Base-by-base conservation (phyloP, 1,140 invertebrate species). In the Anastrepha ludens region DNA sequence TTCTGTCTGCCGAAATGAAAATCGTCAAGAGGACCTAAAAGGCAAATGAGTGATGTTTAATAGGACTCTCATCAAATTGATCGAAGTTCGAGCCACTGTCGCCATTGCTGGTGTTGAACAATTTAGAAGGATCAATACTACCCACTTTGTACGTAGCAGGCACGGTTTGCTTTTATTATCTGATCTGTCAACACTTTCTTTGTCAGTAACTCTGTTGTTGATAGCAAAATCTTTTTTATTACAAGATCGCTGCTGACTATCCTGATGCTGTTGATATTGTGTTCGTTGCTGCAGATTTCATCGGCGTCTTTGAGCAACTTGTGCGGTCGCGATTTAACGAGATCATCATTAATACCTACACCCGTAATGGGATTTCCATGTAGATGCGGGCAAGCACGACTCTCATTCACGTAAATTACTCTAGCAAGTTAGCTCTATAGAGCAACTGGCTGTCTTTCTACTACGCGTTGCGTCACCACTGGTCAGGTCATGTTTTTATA, bases 1-100 rank as follows among this genome's bases (percentile, higher is more conserved):
- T 97, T 96, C 60, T 99, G 94, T 94, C 98, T 98, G 59, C 98
- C 98, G 29, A 97, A 97, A 93, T 99, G 98, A 93, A 99, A 99
- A 92, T 99, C 98, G 91, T 97, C 97, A 8, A 99, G 93, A 20
- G 99, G 94, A 90, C 97, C 96, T 7, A 98, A 94, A 17, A 97
- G 89, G 98, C 95, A 96, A 98, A 98, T 93, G 96, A 97, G 95
- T 98, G 97, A 94, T 97, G 97, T 94, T 94, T 94, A 90, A 94
- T 94, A 91, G 94, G 94, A 92, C 94, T 94, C 88, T 91, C 90
- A 89, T 92, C 91, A 81, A 93, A 93, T 86, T 92, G 91, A 58
- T 81, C 47, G 8, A 9, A 3, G 17, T 55, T 81, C 11, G 74
- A 20, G 74, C 90, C 89, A 88, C 90, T 91, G 88, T 89, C 90